Base-by-base conservation (phyloP, 2,113 vertebrate genomes). In the Brienomyrus longianalis region DNA sequence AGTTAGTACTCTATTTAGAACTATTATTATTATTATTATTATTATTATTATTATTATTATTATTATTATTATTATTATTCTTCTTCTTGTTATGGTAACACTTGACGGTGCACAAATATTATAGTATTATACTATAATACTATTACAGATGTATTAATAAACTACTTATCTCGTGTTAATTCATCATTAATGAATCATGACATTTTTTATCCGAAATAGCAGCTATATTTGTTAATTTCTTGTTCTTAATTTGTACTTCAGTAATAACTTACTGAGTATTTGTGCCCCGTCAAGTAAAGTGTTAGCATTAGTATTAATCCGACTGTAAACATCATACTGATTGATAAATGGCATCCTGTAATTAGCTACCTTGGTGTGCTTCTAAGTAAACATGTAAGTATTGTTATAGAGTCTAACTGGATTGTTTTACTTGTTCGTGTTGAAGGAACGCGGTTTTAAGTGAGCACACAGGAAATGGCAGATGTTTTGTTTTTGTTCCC, bases 401-500 rank as follows among this genome's bases (percentile, higher is more conserved):
- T 62, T 66, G 45, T 45, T 62, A 66, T 62, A n/a, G 43, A 59
- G 31, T 66, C 52, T 66, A 39, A 88, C 39, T 48, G 88, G 0
- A 31, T 51, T 66, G 5, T 70, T 1, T 21, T 77, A 54, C 10
- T 27, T 66, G 52, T 7, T 3, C 35, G 21, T 88, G n/a, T n/a
- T 39, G 3, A 52, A 54, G 31, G 45, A 70, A 45, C 5, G 3
- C 15, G 27, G 27, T 52, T 5, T 77, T 11, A 66, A 83, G 19
- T 27, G 48, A 77, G 54, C 89, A 15, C 52, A 27, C 39, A 74
- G 43, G 74, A 45, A 0, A 94, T 94, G 94, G 90, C 90, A n/a
- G 10, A 21, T 21, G 88, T 23, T 23, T 48, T 62, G 39, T 62
- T 91, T 21, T 17, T 52, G 2, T 0, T 45, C 39, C 59, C 88